Percentiles rank a stretch among this genome's conserved stretches.
These are phyloP conservation scores for Oenanthe oenanthe DNA, from an alignment of 2,113 vertebrate species.

Conservation along the genomic window DNA sequence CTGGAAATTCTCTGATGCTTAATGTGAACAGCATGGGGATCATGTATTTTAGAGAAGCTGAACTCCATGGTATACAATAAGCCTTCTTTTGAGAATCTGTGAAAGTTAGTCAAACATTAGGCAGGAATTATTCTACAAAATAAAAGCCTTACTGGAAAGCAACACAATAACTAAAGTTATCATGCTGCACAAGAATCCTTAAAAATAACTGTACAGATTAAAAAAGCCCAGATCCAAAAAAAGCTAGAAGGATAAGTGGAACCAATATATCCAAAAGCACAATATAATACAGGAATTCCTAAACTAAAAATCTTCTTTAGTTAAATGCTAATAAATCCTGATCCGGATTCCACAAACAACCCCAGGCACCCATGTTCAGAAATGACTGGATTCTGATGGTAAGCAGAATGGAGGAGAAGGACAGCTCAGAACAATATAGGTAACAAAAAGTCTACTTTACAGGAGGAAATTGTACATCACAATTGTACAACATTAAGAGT, in stretches of 20 bases:
- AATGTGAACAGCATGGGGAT: neutral
- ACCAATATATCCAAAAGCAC: neutral
- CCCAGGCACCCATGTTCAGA: neutral
- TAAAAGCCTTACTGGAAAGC: constrained; percentile 16
- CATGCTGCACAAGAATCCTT: neutral
- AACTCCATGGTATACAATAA: neutral
- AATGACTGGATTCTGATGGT: neutral
- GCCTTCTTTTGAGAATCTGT: neutral
- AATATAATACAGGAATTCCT: neutral
- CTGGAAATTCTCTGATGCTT: constrained; percentile 20
- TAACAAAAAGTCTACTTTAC: neutral
- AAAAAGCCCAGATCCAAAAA: neutral
- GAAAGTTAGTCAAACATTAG: neutral
- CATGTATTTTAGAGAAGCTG: neutral
- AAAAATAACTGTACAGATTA: neutral
- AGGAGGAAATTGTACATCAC: neutral
- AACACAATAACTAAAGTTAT: neutral
- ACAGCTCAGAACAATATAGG: neutral
- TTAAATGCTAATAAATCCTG: neutral
- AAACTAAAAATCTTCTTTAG: neutral
- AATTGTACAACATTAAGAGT: neutral
- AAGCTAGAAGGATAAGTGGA: neutral
- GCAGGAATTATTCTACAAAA: constrained; percentile 9
- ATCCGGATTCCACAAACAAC: neutral
- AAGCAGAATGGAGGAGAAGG: neutral